These are phyloP conservation scores for Aphelenchoides fujianensis DNA, from an alignment of 1,140 invertebrate genomes.

Conservation along the genomic window DNA sequence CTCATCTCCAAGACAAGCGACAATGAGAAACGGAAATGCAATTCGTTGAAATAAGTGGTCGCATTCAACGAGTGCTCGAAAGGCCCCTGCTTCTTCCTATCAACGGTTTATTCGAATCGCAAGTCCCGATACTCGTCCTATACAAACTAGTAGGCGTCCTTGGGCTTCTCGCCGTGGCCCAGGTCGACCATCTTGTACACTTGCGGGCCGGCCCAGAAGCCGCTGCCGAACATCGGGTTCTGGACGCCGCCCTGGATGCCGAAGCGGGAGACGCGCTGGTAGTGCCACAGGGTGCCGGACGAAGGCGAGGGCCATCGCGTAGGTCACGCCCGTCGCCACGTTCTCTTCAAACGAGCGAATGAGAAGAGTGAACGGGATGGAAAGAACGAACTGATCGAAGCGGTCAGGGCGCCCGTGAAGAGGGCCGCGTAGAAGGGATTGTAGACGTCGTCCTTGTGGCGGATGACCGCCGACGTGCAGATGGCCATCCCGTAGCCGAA, in stretches of 20 bases:
- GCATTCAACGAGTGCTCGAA: not conserved
- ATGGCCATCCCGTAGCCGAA: slow-evolving; percentile 49
- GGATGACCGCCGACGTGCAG: slow-evolving; percentile 47
- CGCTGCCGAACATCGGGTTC: slow-evolving; percentile 2
- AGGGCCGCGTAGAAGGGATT: slow-evolving; percentile 43
- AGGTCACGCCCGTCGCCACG: not conserved
- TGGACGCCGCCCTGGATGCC: not conserved
- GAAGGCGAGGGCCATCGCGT: not conserved
- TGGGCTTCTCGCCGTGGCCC: not conserved
- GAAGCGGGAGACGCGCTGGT: slow-evolving; percentile 3
- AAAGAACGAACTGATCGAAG: slow-evolving; percentile 43
- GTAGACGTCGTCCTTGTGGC: slow-evolving; percentile 52
- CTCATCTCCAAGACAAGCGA: not conserved
- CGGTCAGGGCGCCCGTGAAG: slow-evolving; percentile 34
- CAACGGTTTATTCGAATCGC: not conserved
- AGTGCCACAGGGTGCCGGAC: slow-evolving; percentile 5
- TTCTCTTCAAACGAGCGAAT: not conserved
- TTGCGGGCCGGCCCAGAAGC: not conserved
- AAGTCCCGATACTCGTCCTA: not conserved
- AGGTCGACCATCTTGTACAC: not conserved
- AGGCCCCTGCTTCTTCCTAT: not conserved
- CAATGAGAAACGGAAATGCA: not conserved
- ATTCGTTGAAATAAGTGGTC: slow-evolving; percentile 4
- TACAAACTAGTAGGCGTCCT: not conserved
- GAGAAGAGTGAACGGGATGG: not conserved